Evolutionary conservation across 2,888 invertebrate species (phyloP).

Genomic region (Latrodectus hesperus): DNA sequence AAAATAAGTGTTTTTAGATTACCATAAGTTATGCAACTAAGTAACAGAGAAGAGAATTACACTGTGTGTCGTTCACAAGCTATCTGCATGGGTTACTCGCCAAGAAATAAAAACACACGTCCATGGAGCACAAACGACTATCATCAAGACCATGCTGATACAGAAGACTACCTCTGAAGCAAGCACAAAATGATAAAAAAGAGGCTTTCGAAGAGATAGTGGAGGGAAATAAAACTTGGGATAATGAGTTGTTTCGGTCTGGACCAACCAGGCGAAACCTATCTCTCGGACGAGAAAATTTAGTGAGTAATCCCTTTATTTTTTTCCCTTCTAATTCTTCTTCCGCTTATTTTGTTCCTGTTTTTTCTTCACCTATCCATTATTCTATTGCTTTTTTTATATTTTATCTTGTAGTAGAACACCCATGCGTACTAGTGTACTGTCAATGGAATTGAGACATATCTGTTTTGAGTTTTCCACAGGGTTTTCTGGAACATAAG

Average conservation of each 20-base stretch:
- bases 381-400: background rate
- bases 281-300: slow-evolving; percentile 47
- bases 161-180: slow-evolving; percentile 2
- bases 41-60: too few relatives aligned
- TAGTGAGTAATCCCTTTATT: slow-evolving; percentile 47
- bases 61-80: too few relatives aligned
- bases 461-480: background rate
- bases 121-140: slow-evolving; percentile 40
- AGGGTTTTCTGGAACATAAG: too few relatives aligned
- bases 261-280: slow-evolving; percentile 47
- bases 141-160: slow-evolving; percentile 51
- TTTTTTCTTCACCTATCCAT: background rate
- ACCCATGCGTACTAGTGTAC: slow-evolving; percentile 21
- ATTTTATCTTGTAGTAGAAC: background rate
- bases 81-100: too few relatives aligned
- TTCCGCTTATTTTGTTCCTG: background rate
- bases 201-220: slow-evolving; percentile 38
- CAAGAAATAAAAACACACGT: too few relatives aligned
- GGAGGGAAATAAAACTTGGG: slow-evolving; percentile 39
- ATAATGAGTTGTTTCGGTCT: slow-evolving; percentile 50
- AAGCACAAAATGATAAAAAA: slow-evolving; percentile 21
- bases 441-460: slow-evolving; percentile 34
- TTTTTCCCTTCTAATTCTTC: slow-evolving; percentile 15
- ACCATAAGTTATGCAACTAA: too few relatives aligned
- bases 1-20: too few relatives aligned